Base-by-base conservation (phyloP, 2,797 vertebrate genomes). In the Acomys russatus region DNA sequence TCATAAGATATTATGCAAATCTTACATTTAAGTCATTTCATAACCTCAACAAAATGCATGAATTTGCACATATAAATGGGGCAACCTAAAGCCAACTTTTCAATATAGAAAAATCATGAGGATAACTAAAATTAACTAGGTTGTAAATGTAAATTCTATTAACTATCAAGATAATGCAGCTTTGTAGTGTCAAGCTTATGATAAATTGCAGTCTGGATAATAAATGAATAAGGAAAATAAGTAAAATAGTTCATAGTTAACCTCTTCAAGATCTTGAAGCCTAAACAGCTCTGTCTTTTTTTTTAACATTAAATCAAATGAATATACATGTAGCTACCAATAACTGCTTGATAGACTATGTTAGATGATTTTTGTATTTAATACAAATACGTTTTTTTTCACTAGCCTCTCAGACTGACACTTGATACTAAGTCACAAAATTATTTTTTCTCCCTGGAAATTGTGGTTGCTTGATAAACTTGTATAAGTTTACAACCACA, bases 401-500 rank as follows among this genome's bases (percentile, higher is more conserved):
- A n/a, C 56, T 92, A 95, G 68, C 30, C 17, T 30, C 95, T 94
- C 63, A 38, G 0, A 63, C 35, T 76, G 51, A 89, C 18, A 82
- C 9, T 38, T 92, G 35, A 63, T 88, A 30, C 30, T 78, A 91
- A 93, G 49, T 51, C 30, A 89, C 25, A 68, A 68, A 88, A 68
- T 66, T 79, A 66, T 49, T 91, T 94, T 90, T 92, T 82, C 86
- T 76, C 61, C 30, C 35, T 87, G 64, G 87, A 56, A 88, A 49
- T 54, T 44, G 70, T 80, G 25, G 4, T 79, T 87, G 54, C 6
- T 88, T 93, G 71, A 59, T 70, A 90, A 66, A 66, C 85, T 30
- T 61, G 33, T 82, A 28, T 73, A 9, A 49, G 85, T 92, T 88
- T 80, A 20, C 59, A n/a, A 83, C 15, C 49, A 33, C 76, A 4